Evolutionary conservation across 2,113 vertebrate genomes (phyloP).

Genomic region (Laticauda colubrina): DNA sequence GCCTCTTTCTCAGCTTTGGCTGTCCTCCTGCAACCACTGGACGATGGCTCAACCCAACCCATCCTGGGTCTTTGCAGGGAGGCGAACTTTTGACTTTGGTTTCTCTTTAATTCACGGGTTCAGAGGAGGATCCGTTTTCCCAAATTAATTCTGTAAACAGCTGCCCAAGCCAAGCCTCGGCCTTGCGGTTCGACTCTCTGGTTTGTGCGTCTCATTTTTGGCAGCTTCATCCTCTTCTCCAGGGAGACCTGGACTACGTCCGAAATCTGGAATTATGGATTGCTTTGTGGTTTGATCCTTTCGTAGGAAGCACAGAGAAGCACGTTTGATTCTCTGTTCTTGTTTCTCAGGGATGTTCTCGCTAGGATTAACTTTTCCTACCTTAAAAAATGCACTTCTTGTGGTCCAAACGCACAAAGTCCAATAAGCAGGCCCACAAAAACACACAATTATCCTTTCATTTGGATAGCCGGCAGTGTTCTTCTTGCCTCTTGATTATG

Average conservation of each 20-base stretch:
- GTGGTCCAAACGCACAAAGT: not conserved
- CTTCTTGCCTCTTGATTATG: not conserved
- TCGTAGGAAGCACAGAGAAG: not conserved
- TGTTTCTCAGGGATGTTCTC: not conserved
- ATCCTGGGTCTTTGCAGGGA: not conserved
- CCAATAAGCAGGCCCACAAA: not conserved
- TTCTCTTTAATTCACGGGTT: not conserved
- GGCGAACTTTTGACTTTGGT: conserved; percentile 6
- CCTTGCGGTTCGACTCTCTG: not conserved
- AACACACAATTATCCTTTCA: not conserved
- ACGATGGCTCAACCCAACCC: not conserved
- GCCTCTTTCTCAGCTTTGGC: not conserved
- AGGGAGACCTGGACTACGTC: not conserved
- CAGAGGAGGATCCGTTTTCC: not conserved
- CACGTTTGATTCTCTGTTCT: not conserved
- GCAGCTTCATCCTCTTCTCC: not conserved
- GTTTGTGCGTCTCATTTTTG: not conserved
- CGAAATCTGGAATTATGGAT: not conserved
- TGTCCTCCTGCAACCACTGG: not conserved
- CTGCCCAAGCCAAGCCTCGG: not conserved
- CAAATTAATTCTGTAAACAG: not conserved
- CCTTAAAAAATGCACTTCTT: not conserved
- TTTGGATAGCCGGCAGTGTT: not conserved
- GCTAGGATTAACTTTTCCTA: not conserved
- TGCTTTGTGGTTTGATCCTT: not conserved